Percentiles rank a stretch among this genome's conserved stretches.
These are phyloP conservation scores for Leptopterna dolabrata DNA, from an alignment of 2,888 invertebrate species.

Conservation along the genomic window DNA sequence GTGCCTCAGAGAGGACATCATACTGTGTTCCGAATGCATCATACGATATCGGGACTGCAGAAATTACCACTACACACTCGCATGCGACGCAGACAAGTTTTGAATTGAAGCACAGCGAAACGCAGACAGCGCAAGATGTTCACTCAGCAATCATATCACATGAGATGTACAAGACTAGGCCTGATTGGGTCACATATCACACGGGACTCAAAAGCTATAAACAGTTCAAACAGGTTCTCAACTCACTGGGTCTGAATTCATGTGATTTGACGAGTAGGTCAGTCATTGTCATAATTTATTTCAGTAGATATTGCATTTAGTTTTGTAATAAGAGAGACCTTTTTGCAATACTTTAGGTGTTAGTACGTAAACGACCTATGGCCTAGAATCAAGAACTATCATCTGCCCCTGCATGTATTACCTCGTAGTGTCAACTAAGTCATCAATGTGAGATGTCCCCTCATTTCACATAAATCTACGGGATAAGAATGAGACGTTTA, in stretches of 20 bases:
- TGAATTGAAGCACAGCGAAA: background rate
- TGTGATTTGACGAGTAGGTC: background rate
- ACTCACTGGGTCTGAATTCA: background rate
- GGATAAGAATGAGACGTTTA: too few relatives aligned
- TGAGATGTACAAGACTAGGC: background rate
- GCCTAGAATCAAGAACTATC: too few relatives aligned
- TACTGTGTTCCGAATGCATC: too few relatives aligned
- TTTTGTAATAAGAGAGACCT: too few relatives aligned
- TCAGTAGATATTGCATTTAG: background rate
- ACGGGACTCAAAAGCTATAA: background rate
- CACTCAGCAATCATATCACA: background rate
- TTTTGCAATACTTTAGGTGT: too few relatives aligned
- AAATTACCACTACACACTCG: background rate
- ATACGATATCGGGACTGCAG: too few relatives aligned
- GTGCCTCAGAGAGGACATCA: too few relatives aligned
- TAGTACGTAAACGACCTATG: too few relatives aligned
- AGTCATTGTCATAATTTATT: background rate
- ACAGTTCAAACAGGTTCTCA: background rate
- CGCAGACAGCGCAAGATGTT: background rate
- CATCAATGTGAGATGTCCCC: too few relatives aligned
- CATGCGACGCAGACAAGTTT: background rate
- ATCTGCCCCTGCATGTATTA: too few relatives aligned
- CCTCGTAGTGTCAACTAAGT: too few relatives aligned
- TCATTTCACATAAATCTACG: too few relatives aligned
- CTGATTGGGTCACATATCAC: background rate